Percentiles rank a stretch among this genome's conserved stretches.
These are phyloP conservation scores for Sturmia bella DNA, from an alignment of 2,888 invertebrate genomes.

Conservation along the genomic window DNA sequence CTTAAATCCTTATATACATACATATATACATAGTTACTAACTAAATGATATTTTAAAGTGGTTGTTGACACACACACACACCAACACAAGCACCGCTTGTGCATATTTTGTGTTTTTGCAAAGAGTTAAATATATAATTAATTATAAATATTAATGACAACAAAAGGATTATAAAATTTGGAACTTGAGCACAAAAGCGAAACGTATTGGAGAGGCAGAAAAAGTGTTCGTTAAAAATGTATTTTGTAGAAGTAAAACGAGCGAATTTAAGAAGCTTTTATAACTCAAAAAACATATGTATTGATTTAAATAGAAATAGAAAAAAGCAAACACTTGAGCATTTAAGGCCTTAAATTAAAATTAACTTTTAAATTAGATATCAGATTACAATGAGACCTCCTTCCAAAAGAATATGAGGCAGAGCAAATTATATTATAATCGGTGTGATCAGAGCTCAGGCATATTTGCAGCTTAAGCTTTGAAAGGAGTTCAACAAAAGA, in stretches of 20 bases:
- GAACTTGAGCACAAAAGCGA: neutral
- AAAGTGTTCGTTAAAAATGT: neutral
- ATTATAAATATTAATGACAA: conserved; percentile 38
- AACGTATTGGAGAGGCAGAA: neutral
- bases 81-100: neutral
- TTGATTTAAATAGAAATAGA: too few relatives aligned
- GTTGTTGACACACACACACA: neutral
- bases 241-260: neutral
- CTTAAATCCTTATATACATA: too few relatives aligned
- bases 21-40: conserved; percentile 16
- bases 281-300: neutral
- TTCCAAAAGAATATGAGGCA: too few relatives aligned
- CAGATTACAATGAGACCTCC: too few relatives aligned
- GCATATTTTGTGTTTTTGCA: conserved; percentile 15
- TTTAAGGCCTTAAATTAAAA: too few relatives aligned
- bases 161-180: conserved; percentile 25
- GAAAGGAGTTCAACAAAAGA: too few relatives aligned
- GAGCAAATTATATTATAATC: too few relatives aligned
- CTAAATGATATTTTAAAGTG: conserved; percentile 3
- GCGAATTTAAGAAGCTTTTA: neutral
- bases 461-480: too few relatives aligned
- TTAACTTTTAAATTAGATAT: too few relatives aligned
- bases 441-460: too few relatives aligned
- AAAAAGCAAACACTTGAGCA: too few relatives aligned
- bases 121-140: conserved; percentile 39